Evolutionary conservation across 1,140 invertebrate genomes (phyloP), one percentile per base, ranked within the genome.

Genomic region (Pectinophora gossypiella): DNA sequence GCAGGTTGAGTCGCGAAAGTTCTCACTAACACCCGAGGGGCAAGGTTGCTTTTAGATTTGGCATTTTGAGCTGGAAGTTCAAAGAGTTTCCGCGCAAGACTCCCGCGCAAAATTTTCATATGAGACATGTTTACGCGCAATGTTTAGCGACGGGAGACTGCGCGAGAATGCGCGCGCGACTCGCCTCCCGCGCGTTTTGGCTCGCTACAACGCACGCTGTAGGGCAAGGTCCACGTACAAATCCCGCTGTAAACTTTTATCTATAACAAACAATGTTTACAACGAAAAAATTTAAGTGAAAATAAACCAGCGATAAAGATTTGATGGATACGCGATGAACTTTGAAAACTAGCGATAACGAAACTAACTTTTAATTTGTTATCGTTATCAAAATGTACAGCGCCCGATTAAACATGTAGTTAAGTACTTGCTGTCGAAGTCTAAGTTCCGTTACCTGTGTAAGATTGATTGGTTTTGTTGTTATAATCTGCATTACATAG

Each of bases 31-130:
- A 46, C 57, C 54, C 20, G 59, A 63, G 38, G 48, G 19, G 47
- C 57, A 38, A 12, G 23, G 22, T 53, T 36, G 49, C 54, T 72
- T 74, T 5, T 49, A 20, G 62, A 60, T 70, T 66, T 59, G 66
- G 4, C 55, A 62, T 67, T 73, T 70, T 70, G 18, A 56, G n/a
- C n/a, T n/a, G n/a, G 51, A 42, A 62, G 47, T 10, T 54, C 55
- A 18, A 72, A 51, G 47, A 86, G 51, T 59, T 76, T 71, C 38
- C 74, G 75, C 65, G 78, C 68, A 27, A 81, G 59, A 58, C 70
- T 85, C 54, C 80, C 78, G 68, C 83, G 80, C 55, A 87, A 64
- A 58, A 81, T 64, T 81, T 87, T 87, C 58, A 85, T 72, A 75
- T 76, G 72, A 47, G 79, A 82, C 84, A 85, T 86, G 48, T 56